Evolutionary conservation across 2,797 vertebrate species (phyloP).

Genomic region (Lates japonicus): DNA sequence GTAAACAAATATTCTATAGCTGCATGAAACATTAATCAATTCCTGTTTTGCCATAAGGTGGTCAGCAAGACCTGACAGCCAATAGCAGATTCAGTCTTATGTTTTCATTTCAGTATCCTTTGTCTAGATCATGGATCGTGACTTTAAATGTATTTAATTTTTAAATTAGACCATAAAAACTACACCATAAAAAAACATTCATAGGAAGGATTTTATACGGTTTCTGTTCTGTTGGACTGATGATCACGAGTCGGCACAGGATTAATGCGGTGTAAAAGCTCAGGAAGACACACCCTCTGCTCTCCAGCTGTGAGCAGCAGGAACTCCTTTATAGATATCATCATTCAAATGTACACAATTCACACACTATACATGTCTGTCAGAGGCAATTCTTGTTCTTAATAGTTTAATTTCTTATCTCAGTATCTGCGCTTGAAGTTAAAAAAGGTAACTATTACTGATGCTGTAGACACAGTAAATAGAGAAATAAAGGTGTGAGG

Average conservation of each 20-base stretch:
- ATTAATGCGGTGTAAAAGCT: conserved; percentile 56
- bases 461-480: background rate
- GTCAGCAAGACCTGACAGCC: background rate
- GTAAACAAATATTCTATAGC: background rate
- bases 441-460: background rate
- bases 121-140: background rate
- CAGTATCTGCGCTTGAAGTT: background rate
- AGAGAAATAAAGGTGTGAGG: background rate
- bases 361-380: background rate
- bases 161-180: background rate
- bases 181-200: background rate
- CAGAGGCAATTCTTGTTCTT: background rate
- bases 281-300: conserved; percentile 54
- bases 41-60: background rate
- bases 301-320: conserved; percentile 32
- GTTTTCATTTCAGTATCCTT: background rate
- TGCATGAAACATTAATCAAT: conserved; percentile 2
- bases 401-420: conserved; percentile 9
- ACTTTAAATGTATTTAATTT: too few relatives aligned
- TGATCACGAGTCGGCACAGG: conserved; percentile 58
- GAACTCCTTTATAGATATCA: conserved; percentile 53
- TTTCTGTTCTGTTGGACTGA: conserved; percentile 63
- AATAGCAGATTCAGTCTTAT: background rate
- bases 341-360: conserved; percentile 20
- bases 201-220: background rate